Percentiles rank a stretch among this genome's conserved stretches.
Conservation (phyloP, 2,888 invertebrate species). For the Lottia scabra region DNA sequence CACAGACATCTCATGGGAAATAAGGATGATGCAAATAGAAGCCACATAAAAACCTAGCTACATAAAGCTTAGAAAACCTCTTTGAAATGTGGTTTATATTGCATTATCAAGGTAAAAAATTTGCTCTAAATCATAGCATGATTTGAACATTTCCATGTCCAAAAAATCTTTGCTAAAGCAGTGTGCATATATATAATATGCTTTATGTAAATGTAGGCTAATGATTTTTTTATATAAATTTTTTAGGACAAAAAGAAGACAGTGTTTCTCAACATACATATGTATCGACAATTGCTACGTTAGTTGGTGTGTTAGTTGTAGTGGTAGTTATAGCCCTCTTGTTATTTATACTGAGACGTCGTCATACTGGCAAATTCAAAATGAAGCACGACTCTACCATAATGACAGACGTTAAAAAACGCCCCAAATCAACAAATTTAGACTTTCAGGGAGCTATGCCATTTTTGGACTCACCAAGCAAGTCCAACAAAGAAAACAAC, state of each 20-base stretch:
- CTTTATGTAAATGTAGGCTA: too few relatives aligned
- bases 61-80: too few relatives aligned
- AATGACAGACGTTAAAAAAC: conserved; percentile 21
- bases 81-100: too few relatives aligned
- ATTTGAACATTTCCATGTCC: too few relatives aligned
- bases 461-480: conserved; percentile 21
- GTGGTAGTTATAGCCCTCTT: conserved; percentile 39
- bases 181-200: too few relatives aligned
- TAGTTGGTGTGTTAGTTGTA: conserved; percentile 39
- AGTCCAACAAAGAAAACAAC: conserved; percentile 21
- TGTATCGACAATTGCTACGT: conserved; percentile 39
- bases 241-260: conserved; percentile 22
- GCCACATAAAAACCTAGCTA: too few relatives aligned
- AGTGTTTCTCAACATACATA: conserved; percentile 34
- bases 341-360: conserved; percentile 30
- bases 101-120: too few relatives aligned
- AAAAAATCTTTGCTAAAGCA: too few relatives aligned
- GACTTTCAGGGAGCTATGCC: conserved; percentile 37
- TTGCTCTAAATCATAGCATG: too few relatives aligned
- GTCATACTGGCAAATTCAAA: conserved; percentile 28
- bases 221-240: not conserved
- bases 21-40: too few relatives aligned
- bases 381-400: conserved; percentile 24
- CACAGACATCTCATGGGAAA: too few relatives aligned
- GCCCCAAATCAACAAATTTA: conserved; percentile 40